Percentiles rank a stretch among this genome's conserved stretches.
These are phyloP conservation scores for Ectemnius continuus DNA, from an alignment of 2,888 invertebrate genomes.

Conservation along the genomic window DNA sequence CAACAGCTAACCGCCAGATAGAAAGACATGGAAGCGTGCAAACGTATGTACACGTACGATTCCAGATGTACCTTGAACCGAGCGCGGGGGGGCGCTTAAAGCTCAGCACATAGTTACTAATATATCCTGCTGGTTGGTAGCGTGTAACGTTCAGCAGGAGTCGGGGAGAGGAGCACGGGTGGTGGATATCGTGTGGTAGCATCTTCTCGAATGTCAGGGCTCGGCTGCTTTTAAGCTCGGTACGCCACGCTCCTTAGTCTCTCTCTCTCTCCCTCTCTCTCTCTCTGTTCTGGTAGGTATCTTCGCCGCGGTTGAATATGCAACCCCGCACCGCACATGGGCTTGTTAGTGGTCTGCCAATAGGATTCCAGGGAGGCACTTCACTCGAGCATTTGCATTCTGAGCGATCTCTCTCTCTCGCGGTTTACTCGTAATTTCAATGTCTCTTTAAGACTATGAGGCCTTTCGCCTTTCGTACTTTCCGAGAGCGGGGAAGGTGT, in stretches of 20 bases:
- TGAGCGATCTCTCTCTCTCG: constrained; percentile 34
- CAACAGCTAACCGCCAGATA: too few relatives aligned
- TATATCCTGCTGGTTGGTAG: constrained; percentile 45
- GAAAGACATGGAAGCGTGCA: too few relatives aligned
- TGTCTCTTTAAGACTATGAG: too few relatives aligned
- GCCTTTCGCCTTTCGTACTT: too few relatives aligned
- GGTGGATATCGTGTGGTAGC: constrained; percentile 71
- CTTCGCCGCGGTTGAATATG: constrained; percentile 52
- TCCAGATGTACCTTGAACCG: background rate
- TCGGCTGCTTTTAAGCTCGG: constrained; percentile 57
- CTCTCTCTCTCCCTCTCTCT: too few relatives aligned
- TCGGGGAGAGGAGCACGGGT: constrained; percentile 61
- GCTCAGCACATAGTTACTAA: constrained; percentile 54
- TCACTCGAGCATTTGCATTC: constrained; percentile 67
- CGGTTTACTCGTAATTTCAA: constrained; percentile 3
- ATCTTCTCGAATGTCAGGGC: constrained; percentile 73
- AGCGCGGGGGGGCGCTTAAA: constrained; percentile 21
- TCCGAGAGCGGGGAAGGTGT: too few relatives aligned
- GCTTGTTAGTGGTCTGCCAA: constrained; percentile 74
- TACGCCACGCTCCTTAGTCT: constrained; percentile 64
- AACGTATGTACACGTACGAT: too few relatives aligned
- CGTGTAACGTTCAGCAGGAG: constrained; percentile 26
- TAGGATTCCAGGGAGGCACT: constrained; percentile 49
- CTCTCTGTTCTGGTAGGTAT: constrained; percentile 44
- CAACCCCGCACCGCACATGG: constrained; percentile 41